Evolutionary conservation across 1,140 invertebrate genomes (phyloP).

Genomic region (Macrocentrus cingulum): DNA sequence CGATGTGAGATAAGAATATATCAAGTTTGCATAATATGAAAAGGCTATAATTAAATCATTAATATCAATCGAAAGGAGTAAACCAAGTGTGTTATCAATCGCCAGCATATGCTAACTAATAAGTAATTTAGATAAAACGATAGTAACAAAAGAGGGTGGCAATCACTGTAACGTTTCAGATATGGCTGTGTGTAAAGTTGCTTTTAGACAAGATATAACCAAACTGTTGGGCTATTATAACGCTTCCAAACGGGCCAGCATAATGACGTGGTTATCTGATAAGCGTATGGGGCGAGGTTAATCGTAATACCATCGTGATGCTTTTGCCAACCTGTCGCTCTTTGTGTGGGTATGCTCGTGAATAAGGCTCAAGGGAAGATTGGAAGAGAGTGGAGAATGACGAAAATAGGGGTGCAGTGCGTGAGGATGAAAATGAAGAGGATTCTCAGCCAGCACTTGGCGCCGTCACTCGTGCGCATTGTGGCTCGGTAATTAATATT

Average conservation of each 20-base stretch:
- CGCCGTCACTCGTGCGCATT: constrained; percentile 13
- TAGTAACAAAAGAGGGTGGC: no score
- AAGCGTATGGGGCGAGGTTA: constrained; percentile 53
- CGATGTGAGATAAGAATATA: no score
- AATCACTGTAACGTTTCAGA: no score
- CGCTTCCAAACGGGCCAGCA: constrained; percentile 33
- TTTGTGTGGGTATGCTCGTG: no score
- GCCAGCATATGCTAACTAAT: no score
- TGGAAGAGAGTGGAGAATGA: neutral
- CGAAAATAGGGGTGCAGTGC: neutral
- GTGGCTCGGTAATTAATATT: constrained; percentile 49
- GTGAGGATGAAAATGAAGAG: no score
- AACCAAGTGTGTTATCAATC: constrained; percentile 1
- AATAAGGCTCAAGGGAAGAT: neutral
- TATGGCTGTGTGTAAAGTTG: no score
- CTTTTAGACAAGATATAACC: neutral
- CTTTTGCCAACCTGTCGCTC: constrained; percentile 31
- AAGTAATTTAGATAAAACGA: no score
- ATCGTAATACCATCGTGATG: constrained; percentile 56
- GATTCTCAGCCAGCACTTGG: neutral
- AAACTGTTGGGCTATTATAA: constrained; percentile 4
- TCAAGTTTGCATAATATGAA: no score
- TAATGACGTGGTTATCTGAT: constrained; percentile 57
- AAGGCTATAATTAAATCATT: constrained; percentile 1
- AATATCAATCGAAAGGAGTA: neutral